Percentiles rank a stretch among this genome's conserved stretches.
Evolutionary conservation across 2,888 invertebrate genomes (phyloP).

Genomic region (Eledona agricola): DNA sequence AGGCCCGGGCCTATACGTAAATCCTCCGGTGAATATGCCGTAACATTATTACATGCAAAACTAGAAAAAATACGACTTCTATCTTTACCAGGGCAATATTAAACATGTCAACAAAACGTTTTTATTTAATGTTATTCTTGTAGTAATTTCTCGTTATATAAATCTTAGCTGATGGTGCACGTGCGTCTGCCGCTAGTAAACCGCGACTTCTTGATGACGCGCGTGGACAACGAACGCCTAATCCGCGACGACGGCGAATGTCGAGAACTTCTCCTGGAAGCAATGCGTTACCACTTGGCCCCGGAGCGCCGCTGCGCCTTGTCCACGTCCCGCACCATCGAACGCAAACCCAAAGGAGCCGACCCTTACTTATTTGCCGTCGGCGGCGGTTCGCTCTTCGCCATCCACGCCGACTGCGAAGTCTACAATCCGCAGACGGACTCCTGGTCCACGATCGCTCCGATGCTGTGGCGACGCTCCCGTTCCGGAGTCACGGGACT

Average conservation of each 20-base stretch:
- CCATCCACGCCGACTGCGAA: constrained; percentile 77
- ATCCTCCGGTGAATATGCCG: too few species aligned
- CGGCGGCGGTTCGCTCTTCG: constrained; percentile 74
- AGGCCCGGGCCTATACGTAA: too few species aligned
- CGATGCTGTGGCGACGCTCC: constrained; percentile 72
- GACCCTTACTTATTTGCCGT: constrained; percentile 73
- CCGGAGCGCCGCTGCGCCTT: constrained; percentile 73
- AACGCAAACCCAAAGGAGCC: constrained; percentile 73
- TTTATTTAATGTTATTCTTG: background rate
- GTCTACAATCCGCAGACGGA: constrained; percentile 74
- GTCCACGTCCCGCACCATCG: constrained; percentile 70
- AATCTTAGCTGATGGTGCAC: constrained; percentile 68
- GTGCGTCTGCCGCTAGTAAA: constrained; percentile 71
- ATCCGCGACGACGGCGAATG: constrained; percentile 72
- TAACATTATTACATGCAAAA: too few species aligned
- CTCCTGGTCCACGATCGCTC: constrained; percentile 71
- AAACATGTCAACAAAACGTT: background rate
- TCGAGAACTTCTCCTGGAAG: constrained; percentile 72
- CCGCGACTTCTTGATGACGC: constrained; percentile 72
- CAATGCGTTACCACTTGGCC: constrained; percentile 75
- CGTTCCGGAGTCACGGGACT: constrained; percentile 73
- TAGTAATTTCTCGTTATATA: constrained; percentile 12
- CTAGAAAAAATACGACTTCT: too few species aligned
- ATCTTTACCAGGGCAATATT: too few species aligned
- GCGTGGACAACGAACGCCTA: constrained; percentile 72